phyloP scores from a whole-genome alignment of 2,888 invertebrate species.

The Scaptomyza polygonia region DNA sequence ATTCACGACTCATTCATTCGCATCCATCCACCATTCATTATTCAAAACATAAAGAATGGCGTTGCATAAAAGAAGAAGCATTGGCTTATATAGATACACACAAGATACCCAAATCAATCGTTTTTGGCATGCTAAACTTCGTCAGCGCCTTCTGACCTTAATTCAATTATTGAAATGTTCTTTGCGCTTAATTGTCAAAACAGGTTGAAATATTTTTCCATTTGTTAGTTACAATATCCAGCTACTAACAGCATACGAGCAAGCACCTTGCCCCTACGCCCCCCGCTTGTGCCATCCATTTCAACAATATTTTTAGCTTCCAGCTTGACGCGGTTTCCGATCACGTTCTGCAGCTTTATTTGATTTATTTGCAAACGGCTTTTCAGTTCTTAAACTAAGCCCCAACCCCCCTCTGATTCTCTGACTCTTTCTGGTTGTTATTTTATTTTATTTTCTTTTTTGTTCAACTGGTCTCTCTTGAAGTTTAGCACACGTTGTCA shows the following conservation, averaged over 20 bases:
- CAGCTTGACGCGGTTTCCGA: constrained; percentile 47
- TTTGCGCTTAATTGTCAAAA: constrained; percentile 27
- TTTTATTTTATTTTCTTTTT: constrained; percentile 7
- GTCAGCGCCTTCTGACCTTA: constrained; percentile 17
- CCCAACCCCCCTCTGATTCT: not conserved
- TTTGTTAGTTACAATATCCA: no score
- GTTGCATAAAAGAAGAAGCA: not conserved
- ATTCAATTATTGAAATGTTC: constrained; percentile 27
- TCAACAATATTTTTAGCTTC: constrained; percentile 2
- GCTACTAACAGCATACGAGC: no score
- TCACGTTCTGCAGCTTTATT: constrained; percentile 72
- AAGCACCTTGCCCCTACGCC: not conserved
- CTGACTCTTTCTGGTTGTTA: not conserved
- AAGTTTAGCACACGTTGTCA: constrained; percentile 57
- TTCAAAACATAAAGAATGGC: constrained; percentile 35
- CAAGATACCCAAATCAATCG: not conserved
- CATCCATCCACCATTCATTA: constrained; percentile 67
- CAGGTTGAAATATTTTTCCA: constrained; percentile 12
- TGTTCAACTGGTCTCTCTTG: not conserved
- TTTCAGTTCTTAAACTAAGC: constrained; percentile 16
- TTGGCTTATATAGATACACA: not conserved
- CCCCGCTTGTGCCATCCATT: not conserved
- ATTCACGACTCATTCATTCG: constrained; percentile 46
- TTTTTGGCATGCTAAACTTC: not conserved
- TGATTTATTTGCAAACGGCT: constrained; percentile 66